These are phyloP conservation scores for Rhagoletis pomonella DNA, from an alignment of 1,140 invertebrate species.

Conservation along the genomic window DNA sequence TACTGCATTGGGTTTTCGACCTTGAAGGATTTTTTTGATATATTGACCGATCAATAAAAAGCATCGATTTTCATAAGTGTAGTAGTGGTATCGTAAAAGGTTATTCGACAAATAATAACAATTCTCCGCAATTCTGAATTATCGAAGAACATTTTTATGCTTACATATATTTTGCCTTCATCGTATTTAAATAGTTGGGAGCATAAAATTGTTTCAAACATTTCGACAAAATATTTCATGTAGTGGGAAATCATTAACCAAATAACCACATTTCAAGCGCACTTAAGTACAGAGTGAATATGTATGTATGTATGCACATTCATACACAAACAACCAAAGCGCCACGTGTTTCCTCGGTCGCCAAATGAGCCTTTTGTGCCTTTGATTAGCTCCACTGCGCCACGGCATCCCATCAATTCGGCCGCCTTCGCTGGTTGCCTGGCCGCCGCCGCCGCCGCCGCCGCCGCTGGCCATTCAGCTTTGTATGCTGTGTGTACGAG, in stretches of 20 bases:
- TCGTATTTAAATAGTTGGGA: too few species aligned
- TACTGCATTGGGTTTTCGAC: too few species aligned
- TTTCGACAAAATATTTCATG: conserved; percentile 12
- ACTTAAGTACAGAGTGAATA: background rate
- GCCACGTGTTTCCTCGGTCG: conserved; percentile 4
- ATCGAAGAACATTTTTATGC: too few species aligned
- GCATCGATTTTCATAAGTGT: too few species aligned
- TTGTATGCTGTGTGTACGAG: background rate
- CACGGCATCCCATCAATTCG: conserved; percentile 37
- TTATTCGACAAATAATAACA: too few species aligned
- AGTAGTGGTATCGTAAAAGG: too few species aligned
- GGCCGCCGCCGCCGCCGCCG: background rate
- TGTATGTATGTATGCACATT: background rate
- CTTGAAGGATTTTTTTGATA: too few species aligned
- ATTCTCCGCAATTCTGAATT: too few species aligned
- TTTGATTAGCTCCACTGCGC: conserved; percentile 12
- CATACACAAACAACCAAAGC: background rate
- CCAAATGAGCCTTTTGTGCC: conserved; percentile 21
- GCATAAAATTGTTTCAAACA: background rate
- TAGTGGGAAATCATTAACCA: conserved; percentile 17
- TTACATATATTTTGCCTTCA: too few species aligned
- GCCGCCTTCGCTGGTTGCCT: conserved; percentile 9
- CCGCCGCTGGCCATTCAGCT: background rate
- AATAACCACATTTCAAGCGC: background rate
- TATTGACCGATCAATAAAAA: too few species aligned